Evolutionary conservation across 1,140 invertebrate species (phyloP), one percentile per base, ranked within the genome.

Genomic region (Hycleus phaleratus): DNA sequence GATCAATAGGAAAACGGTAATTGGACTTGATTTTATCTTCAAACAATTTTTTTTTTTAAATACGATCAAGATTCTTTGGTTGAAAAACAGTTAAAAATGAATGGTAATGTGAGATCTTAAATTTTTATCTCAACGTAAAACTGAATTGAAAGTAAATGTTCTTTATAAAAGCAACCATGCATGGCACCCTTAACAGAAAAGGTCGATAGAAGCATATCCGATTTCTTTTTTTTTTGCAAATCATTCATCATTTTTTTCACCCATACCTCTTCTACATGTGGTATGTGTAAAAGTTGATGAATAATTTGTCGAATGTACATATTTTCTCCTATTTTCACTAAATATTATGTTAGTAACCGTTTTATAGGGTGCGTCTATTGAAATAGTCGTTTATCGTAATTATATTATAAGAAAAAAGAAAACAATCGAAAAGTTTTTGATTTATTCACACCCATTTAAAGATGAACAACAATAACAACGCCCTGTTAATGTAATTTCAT

Each of bases 111-210:
- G 51, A 53, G 51, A 32, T 7, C 51, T 53, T 53, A 53, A 53
- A 53, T 53, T 53, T 53, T 53, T 53, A 53, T 53, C 46, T 45
- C 43, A 32, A 53, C 51, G 43, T 53, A 44, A n/a, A 53, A 53
- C 26, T 45, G 51, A 53, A 45, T 45, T 45, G 51, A 53, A 53
- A 53, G 51, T 53, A 53, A 53, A 53, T 53, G 51, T 53, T 53
- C 51, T 53, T 53, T 53, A 53, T 53, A 53, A 53, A 46, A 53
- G 51, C 51, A 53, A 45, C 51, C 51, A 43, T 53, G 40, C 51
- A 53, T 45, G 45, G 51, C 43, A 45, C 51, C 43, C 43, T 45
- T 32, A 42, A 53, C 38, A 32, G 51, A 53, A 53, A 53, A 53
- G 39, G 51, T 53, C 51, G 51, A 53, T 46, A 42, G 38, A 53